Base-by-base conservation (phyloP, 2,888 invertebrate species). In the Zygothrica quintamaculata region DNA sequence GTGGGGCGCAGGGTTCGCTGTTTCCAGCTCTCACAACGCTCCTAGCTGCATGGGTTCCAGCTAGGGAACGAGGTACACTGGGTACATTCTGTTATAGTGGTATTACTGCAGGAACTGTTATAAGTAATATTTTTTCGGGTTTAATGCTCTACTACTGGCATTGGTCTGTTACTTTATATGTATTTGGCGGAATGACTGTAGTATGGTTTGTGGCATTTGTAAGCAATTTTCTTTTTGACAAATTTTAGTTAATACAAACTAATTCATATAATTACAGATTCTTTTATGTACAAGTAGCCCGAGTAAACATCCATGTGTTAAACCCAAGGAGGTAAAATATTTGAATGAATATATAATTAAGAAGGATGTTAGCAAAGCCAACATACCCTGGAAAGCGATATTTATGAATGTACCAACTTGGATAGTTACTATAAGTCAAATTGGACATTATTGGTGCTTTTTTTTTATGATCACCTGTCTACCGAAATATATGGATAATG, bases 1-100 rank as follows among this genome's bases (percentile, higher is more conserved):
- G 97, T 16, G 91, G 95, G 0, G 95, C 95, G 47, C 96, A 97
- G 92, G 96, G 96, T n/a, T 94, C 95, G 0, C 94, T 95, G 0
- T 96, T 94, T 88, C 96, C 95, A 3, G 96, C 97, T 0, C 91
- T 98, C 71, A 95, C 95, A 74, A 93, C 94, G 0, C 92, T 96
- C 90, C 88, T 96, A 9, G 94, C 96, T 0, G 92, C 94, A 69
- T 96, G 96, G 96, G 94, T 95, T 0, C 96, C 96, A 0, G 90
- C 94, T 0, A 93, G 93, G 0, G 96, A 96, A 85, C 92, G 96
- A 46, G 94, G 95, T 0, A 93, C 93, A 42, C 93, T 96, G 88
- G 95, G 95, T 0, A 93, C 95, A 0, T 87, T 96, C 9, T 94
- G 95, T 0, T 95, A 95, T 74, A 94, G 96, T 1, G 96, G 96